These are phyloP conservation scores for Circaetus gallicus DNA, from an alignment of 2,113 vertebrate genomes.

Conservation along the genomic window DNA sequence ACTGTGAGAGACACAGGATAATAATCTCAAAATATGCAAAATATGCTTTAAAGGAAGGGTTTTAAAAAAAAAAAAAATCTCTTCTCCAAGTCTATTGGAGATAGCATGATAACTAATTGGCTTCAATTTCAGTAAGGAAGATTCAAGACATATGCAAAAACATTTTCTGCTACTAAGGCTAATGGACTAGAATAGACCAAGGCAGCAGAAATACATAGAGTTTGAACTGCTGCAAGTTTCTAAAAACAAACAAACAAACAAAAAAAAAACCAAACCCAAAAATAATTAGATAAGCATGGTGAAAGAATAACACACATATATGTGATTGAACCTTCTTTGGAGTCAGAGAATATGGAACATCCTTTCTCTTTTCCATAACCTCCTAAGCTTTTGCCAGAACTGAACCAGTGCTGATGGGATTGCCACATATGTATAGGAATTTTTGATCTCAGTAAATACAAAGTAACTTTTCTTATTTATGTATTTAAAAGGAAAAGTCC, in stretches of 20 bases:
- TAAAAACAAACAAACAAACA: background rate
- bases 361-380: background rate
- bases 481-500: background rate
- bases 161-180: background rate
- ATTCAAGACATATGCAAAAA: background rate
- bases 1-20: background rate
- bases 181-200: background rate
- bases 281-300: background rate
- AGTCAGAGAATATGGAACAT: background rate
- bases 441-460: conserved; percentile 5
- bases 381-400: background rate
- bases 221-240: background rate
- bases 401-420: background rate
- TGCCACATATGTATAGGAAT: background rate
- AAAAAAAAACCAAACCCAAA: background rate
- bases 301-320: background rate
- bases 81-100: background rate
- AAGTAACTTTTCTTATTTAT: conserved; percentile 5
- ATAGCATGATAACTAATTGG: background rate
- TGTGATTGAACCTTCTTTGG: background rate
- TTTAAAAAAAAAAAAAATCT: background rate
- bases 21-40: background rate
- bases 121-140: background rate
- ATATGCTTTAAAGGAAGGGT: background rate
- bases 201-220: background rate